Conservation (phyloP, 2,888 invertebrate species). For the Lysandra bellargus region DNA sequence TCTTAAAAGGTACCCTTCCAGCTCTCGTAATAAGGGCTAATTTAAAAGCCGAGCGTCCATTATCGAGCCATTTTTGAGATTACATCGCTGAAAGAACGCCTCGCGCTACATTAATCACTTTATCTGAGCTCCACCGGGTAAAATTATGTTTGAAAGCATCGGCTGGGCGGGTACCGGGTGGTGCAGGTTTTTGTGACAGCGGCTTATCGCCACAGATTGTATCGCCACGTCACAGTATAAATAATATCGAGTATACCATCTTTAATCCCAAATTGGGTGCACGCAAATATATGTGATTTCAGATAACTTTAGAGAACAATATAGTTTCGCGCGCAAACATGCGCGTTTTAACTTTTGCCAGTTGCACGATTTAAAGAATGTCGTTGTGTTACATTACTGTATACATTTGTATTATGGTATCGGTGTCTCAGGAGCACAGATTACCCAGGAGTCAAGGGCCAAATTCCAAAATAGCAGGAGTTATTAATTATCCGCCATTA, state of each 20-base stretch:
- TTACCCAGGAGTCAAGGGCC: conserved; percentile 12
- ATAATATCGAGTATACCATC: not conserved
- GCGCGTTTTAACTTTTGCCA: no score
- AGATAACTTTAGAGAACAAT: no score
- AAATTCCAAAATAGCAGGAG: not conserved
- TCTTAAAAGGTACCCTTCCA: conserved; percentile 14
- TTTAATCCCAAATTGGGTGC: no score
- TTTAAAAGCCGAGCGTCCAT: conserved; percentile 43
- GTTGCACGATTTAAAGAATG: no score
- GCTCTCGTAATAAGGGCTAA: conserved; percentile 13
- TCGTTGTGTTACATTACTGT: not conserved
- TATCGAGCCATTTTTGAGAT: conserved; percentile 47
- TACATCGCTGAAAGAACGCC: conserved; percentile 47
- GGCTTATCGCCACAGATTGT: conserved; percentile 40
- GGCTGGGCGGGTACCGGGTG: conserved; percentile 37
- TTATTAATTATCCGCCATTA: conserved; percentile 22
- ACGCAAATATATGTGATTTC: no score
- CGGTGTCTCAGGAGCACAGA: conserved; percentile 23
- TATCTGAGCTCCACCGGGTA: conserved; percentile 43
- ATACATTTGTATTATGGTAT: no score
- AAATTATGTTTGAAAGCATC: conserved; percentile 40
- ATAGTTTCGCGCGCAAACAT: no score
- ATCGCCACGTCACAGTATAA: conserved; percentile 23
- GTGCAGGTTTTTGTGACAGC: conserved; percentile 43
- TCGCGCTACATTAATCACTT: conserved; percentile 49